Evolutionary conservation across 2,113 vertebrate species (phyloP).

Genomic region (Empidonax traillii): DNA sequence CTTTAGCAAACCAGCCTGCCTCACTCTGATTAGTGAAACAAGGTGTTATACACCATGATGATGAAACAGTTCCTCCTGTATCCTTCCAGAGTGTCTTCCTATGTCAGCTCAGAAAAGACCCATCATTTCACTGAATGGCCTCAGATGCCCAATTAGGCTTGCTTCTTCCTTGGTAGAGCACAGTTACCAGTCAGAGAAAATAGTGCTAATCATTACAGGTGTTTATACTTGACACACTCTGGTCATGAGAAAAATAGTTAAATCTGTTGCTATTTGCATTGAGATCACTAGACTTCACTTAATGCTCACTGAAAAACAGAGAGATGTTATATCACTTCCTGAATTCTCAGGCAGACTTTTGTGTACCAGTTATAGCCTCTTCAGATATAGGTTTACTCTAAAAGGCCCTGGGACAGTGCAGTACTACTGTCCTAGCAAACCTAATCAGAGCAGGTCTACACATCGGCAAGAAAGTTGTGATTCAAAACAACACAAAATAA

Average conservation of each 20-base stretch:
- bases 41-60: neutral
- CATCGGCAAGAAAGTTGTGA: neutral
- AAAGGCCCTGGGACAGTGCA: neutral
- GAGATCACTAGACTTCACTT: neutral
- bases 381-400: neutral
- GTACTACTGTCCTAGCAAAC: neutral
- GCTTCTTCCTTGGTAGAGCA: neutral
- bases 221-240: neutral
- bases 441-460: neutral
- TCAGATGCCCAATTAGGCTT: neutral
- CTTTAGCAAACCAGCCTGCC: neutral
- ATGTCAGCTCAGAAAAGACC: neutral
- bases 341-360: neutral
- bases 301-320: neutral
- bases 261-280: neutral
- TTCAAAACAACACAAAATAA: neutral
- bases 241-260: neutral
- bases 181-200: neutral
- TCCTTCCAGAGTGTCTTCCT: neutral
- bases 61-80: neutral
- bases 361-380: neutral
- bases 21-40: neutral
- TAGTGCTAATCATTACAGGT: neutral
- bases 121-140: fast-evolving
- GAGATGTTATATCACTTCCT: neutral